Conservation (phyloP, 2,113 vertebrate genomes). For the Axis porcinus region DNA sequence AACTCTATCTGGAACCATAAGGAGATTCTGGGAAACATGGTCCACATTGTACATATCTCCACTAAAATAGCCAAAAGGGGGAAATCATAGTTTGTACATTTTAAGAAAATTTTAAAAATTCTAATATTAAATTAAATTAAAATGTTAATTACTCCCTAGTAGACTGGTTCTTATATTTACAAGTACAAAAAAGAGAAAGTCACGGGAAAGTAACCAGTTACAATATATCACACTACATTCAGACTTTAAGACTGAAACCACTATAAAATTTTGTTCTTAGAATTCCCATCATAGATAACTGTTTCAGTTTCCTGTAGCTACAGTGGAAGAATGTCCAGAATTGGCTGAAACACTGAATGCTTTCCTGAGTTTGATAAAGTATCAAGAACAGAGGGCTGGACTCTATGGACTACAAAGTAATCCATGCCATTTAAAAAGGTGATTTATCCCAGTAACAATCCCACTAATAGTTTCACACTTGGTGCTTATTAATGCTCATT, state of each 20-base stretch:
- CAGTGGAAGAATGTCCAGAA: background rate
- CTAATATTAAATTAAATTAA: background rate
- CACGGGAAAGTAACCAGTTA: background rate
- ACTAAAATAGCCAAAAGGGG: background rate
- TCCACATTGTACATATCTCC: background rate
- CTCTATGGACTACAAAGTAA: background rate
- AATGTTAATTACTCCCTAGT: background rate
- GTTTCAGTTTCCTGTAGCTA: background rate
- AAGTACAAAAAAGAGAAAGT: conserved; percentile 9
- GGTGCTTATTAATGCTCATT: conserved; percentile 64
- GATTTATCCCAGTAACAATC: conserved; percentile 43
- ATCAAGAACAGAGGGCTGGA: background rate
- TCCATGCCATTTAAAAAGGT: background rate
- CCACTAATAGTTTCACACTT: conserved; percentile 48
- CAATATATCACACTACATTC: background rate
- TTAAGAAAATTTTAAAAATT: background rate
- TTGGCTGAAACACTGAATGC: background rate
- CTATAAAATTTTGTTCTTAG: background rate
- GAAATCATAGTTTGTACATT: background rate
- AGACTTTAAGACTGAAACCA: background rate
- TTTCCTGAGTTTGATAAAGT: background rate
- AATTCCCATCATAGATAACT: background rate
- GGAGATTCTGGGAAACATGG: background rate
- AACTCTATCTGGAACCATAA: background rate
- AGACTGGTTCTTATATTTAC: background rate